Percentiles rank a stretch among this genome's conserved stretches.
Evolutionary conservation across 1,140 invertebrate genomes (phyloP).

Genomic region (Drosophila gunungcola): DNA sequence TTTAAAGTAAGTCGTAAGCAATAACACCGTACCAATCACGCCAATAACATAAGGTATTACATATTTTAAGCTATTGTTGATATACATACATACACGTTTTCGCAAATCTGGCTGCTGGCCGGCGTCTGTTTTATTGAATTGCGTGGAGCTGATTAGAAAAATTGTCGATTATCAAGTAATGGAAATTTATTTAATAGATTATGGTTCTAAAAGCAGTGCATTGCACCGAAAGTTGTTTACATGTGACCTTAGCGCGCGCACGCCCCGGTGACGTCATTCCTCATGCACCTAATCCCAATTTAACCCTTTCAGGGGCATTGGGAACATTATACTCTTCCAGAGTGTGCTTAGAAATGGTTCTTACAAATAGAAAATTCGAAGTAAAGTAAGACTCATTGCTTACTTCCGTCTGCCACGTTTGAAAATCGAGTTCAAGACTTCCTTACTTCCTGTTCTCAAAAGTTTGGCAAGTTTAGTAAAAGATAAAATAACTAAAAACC

Average conservation of each 20-base stretch:
- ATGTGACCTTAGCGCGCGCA: constrained; percentile 32
- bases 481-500: not conserved
- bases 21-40: not conserved
- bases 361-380: not conserved
- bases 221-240: constrained; percentile 44
- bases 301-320: constrained; percentile 31
- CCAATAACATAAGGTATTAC: not conserved
- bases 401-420: not conserved
- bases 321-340: constrained; percentile 21
- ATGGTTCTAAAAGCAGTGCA: constrained; percentile 8
- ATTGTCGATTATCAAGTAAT: constrained; percentile 14
- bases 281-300: constrained; percentile 26
- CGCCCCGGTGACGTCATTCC: constrained; percentile 53
- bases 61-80: not conserved
- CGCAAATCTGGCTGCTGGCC: constrained; percentile 1
- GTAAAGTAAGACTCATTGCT: not conserved
- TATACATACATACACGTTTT: not conserved
- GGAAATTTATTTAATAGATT: constrained; percentile 42
- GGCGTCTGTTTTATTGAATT: constrained; percentile 15
- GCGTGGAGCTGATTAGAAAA: constrained; percentile 10
- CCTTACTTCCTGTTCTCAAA: not conserved
- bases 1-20: constrained; percentile 4
- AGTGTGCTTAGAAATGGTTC: not conserved
- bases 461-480: not conserved
- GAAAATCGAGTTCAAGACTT: not conserved